Evolutionary conservation across 2,797 vertebrate genomes (phyloP).

Genomic region (Eospalax fontanierii): DNA sequence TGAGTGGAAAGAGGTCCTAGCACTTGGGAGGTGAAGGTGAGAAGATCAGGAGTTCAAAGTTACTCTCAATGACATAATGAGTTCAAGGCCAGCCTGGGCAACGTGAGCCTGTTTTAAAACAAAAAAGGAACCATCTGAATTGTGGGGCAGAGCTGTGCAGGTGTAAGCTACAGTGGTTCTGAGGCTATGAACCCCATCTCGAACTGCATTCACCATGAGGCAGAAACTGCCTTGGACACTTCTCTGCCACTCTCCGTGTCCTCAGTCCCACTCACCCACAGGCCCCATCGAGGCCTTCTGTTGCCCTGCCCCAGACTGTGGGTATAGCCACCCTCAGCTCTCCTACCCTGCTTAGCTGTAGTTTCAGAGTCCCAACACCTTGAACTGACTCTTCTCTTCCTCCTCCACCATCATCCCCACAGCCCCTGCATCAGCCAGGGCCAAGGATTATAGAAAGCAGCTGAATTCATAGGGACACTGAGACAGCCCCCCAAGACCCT

Average conservation of each 20-base stretch:
- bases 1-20: not conserved
- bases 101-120: not conserved
- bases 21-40: not conserved
- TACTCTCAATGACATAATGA: not conserved
- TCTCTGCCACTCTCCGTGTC: not conserved
- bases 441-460: not conserved
- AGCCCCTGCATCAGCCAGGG: not conserved
- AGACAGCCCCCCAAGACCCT: not conserved
- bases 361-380: not conserved
- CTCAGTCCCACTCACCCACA: not conserved
- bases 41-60: not conserved
- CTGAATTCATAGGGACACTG: too few relatives aligned
- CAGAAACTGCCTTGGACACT: not conserved
- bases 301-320: not conserved
- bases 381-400: not conserved
- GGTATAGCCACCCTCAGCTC: too few relatives aligned
- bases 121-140: not conserved
- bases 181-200: not conserved
- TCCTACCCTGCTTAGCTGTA: not conserved
- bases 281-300: too few relatives aligned
- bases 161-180: accelerated
- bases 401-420: not conserved
- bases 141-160: not conserved
- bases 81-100: not conserved
- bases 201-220: not conserved